Evolutionary conservation across 1,140 invertebrate genomes (phyloP).

Genomic region (Ruditapes philippinarum): DNA sequence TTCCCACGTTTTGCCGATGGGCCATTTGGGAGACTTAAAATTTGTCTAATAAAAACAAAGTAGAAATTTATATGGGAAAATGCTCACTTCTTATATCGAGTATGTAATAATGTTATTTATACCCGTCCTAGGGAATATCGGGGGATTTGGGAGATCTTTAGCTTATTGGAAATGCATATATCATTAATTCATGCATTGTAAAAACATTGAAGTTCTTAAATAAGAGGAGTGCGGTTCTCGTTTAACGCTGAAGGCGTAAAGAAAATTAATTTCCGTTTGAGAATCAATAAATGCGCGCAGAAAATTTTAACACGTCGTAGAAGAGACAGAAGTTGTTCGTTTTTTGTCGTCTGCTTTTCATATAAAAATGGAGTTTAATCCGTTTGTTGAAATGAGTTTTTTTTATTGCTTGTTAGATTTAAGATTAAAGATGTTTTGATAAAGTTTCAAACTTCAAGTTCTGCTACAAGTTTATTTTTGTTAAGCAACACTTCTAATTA

Average conservation of each 20-base stretch:
- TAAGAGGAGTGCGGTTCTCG: not conserved
- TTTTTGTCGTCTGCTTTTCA: constrained; percentile 9
- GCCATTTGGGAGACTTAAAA: not conserved
- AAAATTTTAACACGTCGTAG: not conserved
- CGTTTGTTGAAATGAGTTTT: too few relatives aligned
- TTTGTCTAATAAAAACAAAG: not conserved
- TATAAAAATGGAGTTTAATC: too few relatives aligned
- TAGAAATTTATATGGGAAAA: not conserved
- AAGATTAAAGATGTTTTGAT: too few relatives aligned
- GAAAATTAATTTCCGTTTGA: constrained; percentile 5
- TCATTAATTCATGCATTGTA: not conserved
- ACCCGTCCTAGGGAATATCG: not conserved
- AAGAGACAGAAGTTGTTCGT: not conserved
- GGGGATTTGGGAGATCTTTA: not conserved
- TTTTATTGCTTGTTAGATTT: too few relatives aligned
- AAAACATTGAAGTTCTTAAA: not conserved
- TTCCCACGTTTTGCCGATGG: not conserved
- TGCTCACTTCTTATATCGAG: not conserved
- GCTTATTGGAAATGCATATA: not conserved
- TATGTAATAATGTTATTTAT: constrained; percentile 4
- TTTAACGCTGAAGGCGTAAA: not conserved
- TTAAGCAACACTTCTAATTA: too few relatives aligned
- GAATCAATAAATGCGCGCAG: not conserved
- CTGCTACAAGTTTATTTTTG: too few relatives aligned
- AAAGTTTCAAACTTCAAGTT: too few relatives aligned